Evolutionary conservation across 2,113 vertebrate genomes (phyloP).

Genomic region (Boulengeromyrus knoepffleri): DNA sequence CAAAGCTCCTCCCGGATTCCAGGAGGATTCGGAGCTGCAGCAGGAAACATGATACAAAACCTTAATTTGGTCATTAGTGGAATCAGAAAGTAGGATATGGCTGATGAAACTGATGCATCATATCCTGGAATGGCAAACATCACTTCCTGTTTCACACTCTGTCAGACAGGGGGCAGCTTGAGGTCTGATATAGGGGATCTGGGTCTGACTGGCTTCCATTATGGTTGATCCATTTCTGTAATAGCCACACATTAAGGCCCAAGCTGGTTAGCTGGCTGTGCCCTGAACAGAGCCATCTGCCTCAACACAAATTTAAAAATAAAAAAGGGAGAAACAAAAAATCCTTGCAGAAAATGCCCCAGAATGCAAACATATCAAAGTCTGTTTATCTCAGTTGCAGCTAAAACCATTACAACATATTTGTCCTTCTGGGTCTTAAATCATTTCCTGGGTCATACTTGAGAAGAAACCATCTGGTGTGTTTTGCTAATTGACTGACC

Average conservation of each 20-base stretch:
- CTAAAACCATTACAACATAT: conserved; percentile 4
- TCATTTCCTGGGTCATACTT: background rate
- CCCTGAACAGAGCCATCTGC: conserved; percentile 28
- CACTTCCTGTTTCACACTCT: background rate
- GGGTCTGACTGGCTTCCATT: background rate
- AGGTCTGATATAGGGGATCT: background rate
- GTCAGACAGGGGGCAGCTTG: background rate
- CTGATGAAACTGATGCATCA: background rate
- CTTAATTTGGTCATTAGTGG: background rate
- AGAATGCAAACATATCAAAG: conserved; percentile 40
- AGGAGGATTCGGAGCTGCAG: conserved; percentile 84
- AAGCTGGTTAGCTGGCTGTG: conserved; percentile 36
- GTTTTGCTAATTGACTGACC: background rate
- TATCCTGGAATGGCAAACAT: background rate
- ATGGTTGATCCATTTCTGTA: background rate
- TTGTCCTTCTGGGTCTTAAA: background rate
- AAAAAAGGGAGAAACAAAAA: background rate
- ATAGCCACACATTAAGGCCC: conserved; percentile 32
- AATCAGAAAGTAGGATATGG: background rate
- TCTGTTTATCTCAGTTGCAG: conserved; percentile 32
- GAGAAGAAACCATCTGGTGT: background rate
- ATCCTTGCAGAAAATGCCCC: conserved; percentile 17
- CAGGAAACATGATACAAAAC: background rate
- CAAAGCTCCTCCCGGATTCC: conserved; percentile 91
- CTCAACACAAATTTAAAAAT: conserved; percentile 35